phyloP scores from a whole-genome alignment of 2,113 vertebrate species.

The Pleuronectes platessa region DNA sequence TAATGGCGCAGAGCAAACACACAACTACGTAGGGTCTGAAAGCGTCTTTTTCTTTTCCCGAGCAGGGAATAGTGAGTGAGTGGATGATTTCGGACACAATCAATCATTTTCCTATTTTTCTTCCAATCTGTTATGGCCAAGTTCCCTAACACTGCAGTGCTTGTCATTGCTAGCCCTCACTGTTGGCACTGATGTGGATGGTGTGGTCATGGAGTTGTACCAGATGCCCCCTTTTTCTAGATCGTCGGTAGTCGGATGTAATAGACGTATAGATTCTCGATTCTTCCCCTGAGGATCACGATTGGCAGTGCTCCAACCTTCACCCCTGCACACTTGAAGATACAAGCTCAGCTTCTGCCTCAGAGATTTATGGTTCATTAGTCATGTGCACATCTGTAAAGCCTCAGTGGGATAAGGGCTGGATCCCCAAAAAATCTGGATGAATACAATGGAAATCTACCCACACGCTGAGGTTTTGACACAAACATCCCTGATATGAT shows the following conservation, averaged over 20 bases:
- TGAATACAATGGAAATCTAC: slow-evolving; percentile 6
- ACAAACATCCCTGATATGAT: slow-evolving; percentile 6
- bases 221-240: slow-evolving; percentile 5
- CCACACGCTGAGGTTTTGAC: slow-evolving; percentile 17
- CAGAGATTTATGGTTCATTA: slow-evolving; percentile 5
- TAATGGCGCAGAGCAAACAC: too few species aligned
- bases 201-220: slow-evolving; percentile 18
- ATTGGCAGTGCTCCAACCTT: background rate
- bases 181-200: background rate
- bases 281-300: background rate
- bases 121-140: slow-evolving; percentile 17
- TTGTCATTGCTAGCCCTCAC: slow-evolving; percentile 19
- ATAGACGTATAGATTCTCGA: slow-evolving; percentile 8
- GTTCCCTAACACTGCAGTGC: slow-evolving; percentile 14
- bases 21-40: too few species aligned
- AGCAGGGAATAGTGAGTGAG: too few species aligned
- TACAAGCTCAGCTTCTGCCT: slow-evolving; percentile 9
- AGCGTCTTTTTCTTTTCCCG: too few species aligned
- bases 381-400: slow-evolving; percentile 19
- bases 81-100: background rate
- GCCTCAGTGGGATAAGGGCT: slow-evolving; percentile 9
- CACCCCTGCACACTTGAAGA: background rate
- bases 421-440: slow-evolving; percentile 8
- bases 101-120: background rate
- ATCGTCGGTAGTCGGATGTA: slow-evolving; percentile 3